Base-by-base conservation (phyloP, 2,888 invertebrate genomes). In the Antheraea yamamai region DNA sequence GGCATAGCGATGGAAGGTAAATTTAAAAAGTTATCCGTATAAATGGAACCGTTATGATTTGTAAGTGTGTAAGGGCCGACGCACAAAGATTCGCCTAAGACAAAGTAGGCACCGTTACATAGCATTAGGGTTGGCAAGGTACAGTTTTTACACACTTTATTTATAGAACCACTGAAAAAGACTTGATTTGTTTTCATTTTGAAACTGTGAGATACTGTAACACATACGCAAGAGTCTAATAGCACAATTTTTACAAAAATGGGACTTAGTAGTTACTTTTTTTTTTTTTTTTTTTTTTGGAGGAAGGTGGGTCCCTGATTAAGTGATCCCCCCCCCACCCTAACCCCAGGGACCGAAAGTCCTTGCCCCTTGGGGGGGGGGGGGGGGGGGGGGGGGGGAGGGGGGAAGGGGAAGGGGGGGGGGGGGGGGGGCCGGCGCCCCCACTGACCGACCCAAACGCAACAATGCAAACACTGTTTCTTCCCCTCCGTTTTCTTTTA, bases 71-170 rank as follows among this genome's bases (percentile, higher is more conserved):
- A 85, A 86, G 87, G 85, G 86, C 85, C 86, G 78, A 79, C 81
- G 77, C 80, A 83, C 83, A 82, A 79, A 86, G 85, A 84, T 85
- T 86, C 84, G 87, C 85, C 84, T 85, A 85, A 91, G 89, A 93
- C 93, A 92, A 92, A 91, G 86, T 88, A 82, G 80, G 77, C 82
- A 89, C 93, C 93, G 93, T 93, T 93, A 92, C 82, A 78, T 82
- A 77, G 82, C 80, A 70, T 70, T 70, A 70, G 70, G 70, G 70
- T 70, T 70, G 70, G 81, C 85, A 84, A 78, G 79, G 20, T 30
- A 39, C n/a, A 39, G 7, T n/a, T 39, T 39, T 20, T 70, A 0
- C 20, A 70, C 14, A 39, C 4, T 6, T 18, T 68, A 20, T 39
- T 30, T 30, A 30, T 66, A 66, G 26, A 66, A 30, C 12, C 16